phyloP scores from a whole-genome alignment of 2,888 invertebrate species.

The Limnephilus lunatus region DNA sequence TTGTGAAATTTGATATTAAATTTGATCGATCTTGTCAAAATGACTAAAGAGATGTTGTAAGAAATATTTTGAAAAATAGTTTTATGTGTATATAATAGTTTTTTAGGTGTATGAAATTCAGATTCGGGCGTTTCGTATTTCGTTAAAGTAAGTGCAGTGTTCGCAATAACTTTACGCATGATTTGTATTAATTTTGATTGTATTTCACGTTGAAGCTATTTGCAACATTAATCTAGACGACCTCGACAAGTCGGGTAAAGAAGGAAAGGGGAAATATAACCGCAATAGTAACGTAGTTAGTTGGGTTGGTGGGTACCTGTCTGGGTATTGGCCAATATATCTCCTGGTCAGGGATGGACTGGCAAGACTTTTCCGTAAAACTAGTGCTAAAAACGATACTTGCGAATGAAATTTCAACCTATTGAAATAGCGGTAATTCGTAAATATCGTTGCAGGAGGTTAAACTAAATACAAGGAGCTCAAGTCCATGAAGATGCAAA shows the following conservation, averaged over 20 bases:
- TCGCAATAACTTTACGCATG: not conserved
- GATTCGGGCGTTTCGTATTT: not conserved
- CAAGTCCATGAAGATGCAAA: too few relatives aligned
- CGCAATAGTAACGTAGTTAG: not conserved
- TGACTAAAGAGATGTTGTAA: too few relatives aligned
- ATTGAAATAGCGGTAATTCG: not conserved
- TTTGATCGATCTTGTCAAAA: not conserved
- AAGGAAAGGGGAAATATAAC: not conserved
- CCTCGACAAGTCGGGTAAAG: not conserved
- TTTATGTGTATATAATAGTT: too few relatives aligned
- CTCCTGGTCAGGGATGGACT: constrained; percentile 6
- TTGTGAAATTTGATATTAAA: not conserved
- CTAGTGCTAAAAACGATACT: not conserved
- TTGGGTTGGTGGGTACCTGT: not conserved
- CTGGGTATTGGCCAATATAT: not conserved
- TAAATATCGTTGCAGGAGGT: too few relatives aligned
- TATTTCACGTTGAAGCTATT: not conserved
- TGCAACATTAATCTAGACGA: constrained; percentile 6
- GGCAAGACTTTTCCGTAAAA: not conserved
- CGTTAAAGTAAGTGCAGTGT: not conserved
- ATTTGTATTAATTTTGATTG: not conserved
- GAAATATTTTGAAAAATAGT: not conserved
- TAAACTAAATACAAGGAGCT: too few relatives aligned
- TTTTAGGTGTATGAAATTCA: not conserved
- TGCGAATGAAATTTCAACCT: not conserved